Evolutionary conservation across 2,888 invertebrate species (phyloP).

Genomic region (Acanthosepion esculentum): DNA sequence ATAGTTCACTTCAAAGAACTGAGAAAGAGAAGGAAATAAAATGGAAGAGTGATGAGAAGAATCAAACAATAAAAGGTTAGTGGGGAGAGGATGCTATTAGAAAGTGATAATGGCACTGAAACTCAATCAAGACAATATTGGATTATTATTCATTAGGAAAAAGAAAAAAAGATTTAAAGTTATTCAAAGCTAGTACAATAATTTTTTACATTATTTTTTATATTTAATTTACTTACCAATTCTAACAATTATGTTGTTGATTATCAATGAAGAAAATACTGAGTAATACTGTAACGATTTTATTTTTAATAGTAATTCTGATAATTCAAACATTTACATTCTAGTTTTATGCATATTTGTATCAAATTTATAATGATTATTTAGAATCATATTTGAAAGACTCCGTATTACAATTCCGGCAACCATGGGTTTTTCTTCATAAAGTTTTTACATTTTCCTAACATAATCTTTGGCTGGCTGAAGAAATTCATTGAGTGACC

Average conservation of each 20-base stretch:
- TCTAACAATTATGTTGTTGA: not conserved
- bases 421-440: not conserved
- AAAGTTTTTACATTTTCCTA: not conserved
- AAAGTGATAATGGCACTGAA: not conserved
- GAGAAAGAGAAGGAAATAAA: not conserved
- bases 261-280: too few relatives aligned
- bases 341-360: too few relatives aligned
- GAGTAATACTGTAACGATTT: not conserved
- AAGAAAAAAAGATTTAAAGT: not conserved
- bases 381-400: not conserved
- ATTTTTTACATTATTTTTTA: not conserved
- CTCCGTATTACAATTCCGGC: not conserved
- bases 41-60: not conserved
- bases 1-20: not conserved
- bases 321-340: too few relatives aligned
- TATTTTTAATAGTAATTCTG: not conserved
- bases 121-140: not conserved
- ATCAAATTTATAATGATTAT: too few relatives aligned
- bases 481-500: not conserved
- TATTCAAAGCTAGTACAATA: not conserved
- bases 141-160: not conserved
- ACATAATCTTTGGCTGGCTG: not conserved
- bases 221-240: not conserved
- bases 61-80: not conserved
- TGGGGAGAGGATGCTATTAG: not conserved